These are phyloP conservation scores for Ptychochromis oligacanthus DNA, from an alignment of 2,113 vertebrate genomes.

Conservation along the genomic window DNA sequence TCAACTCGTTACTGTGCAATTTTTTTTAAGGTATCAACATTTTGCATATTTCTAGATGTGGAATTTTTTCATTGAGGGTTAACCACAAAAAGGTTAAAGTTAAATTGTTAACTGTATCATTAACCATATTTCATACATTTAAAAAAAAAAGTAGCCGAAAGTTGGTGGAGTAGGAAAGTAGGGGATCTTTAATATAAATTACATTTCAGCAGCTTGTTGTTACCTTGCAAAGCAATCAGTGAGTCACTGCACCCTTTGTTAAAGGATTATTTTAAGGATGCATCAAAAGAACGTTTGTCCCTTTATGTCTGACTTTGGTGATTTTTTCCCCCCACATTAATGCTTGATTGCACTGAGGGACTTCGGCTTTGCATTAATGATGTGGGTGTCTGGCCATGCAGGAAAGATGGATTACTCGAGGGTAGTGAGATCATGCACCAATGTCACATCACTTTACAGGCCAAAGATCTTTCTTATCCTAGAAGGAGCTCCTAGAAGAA, in stretches of 20 bases:
- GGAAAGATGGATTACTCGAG: constrained; percentile 17
- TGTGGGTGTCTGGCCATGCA: not conserved
- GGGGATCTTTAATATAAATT: too few species aligned
- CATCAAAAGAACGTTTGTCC: not conserved
- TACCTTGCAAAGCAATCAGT: too few species aligned
- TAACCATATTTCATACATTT: not conserved
- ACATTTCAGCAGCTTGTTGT: not conserved
- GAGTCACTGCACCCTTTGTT: not conserved
- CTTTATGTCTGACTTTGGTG: not conserved
- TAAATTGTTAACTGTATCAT: not conserved
- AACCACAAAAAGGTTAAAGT: not conserved
- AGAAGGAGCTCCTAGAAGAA: too few species aligned
- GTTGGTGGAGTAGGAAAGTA: too few species aligned
- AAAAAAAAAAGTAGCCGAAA: too few species aligned
- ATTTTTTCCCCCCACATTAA: not conserved
- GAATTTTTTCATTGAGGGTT: not conserved
- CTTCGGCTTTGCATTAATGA: constrained; percentile 14
- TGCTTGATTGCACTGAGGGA: not conserved
- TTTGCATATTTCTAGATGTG: not conserved
- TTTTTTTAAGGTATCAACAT: not conserved
- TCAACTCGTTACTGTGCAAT: not conserved
- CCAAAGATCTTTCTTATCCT: not conserved
- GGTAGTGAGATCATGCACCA: constrained; percentile 23
- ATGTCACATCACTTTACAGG: constrained; percentile 20
- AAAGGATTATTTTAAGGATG: not conserved